phyloP scores from a whole-genome alignment of 2,113 vertebrate species.

The Panthera leo region DNA sequence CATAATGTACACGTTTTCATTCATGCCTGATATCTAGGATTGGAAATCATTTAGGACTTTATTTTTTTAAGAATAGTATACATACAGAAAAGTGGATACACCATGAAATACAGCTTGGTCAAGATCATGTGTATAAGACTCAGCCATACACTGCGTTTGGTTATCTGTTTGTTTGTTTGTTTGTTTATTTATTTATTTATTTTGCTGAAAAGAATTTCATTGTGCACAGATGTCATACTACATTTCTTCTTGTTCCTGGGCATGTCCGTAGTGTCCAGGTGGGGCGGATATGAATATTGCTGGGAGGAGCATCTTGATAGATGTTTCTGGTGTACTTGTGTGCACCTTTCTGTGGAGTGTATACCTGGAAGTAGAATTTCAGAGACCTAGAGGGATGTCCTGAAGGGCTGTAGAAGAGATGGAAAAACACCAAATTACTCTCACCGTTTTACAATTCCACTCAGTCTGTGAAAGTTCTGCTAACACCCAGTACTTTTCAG shows the following conservation, averaged over 20 bases:
- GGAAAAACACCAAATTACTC: background rate
- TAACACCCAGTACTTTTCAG: background rate
- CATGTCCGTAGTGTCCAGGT: background rate
- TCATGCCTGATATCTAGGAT: background rate
- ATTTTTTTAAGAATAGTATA: background rate
- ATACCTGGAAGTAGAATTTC: too few species aligned
- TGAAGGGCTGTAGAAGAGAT: background rate
- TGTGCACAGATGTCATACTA: fast-evolving
- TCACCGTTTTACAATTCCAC: background rate
- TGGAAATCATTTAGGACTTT: background rate
- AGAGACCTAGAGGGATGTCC: background rate
- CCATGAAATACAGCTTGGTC: background rate
- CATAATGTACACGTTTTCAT: background rate
- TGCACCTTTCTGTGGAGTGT: background rate
- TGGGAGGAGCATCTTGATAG: too few species aligned
- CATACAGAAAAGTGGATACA: background rate
- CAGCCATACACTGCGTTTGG: fast-evolving
- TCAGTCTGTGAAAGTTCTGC: background rate
- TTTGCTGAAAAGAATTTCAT: background rate
- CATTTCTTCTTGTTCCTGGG: background rate
- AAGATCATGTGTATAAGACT: fast-evolving
- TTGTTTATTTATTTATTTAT: too few species aligned
- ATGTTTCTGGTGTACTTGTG: background rate
- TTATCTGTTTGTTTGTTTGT: background rate
- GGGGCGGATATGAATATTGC: too few species aligned